Evolutionary conservation across 2,797 vertebrate genomes (phyloP), one percentile per base, ranked within the genome.

Genomic region (Adrianichthys oophorus): DNA sequence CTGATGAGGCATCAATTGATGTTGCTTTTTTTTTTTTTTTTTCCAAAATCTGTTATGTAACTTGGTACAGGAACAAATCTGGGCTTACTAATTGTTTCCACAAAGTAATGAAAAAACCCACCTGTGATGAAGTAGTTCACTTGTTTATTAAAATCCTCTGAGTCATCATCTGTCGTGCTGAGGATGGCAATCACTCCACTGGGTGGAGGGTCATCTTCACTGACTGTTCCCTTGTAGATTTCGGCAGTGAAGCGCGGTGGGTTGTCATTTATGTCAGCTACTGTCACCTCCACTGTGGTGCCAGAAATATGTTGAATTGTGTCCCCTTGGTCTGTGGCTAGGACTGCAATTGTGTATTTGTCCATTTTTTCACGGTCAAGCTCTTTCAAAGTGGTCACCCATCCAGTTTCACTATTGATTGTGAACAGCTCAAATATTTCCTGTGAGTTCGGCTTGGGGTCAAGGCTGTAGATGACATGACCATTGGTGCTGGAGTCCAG

Each of bases 221-320:
- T 99, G 74, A 99, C 97, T 0, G 97, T 98, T 61, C 98, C 98
- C 81, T 98, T 99, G 79, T 99, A 99, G 68, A 99, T 95, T 87
- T 97, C 96, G 0, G 97, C 97, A 1, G 95, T 97, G 73, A 99
- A 99, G 32, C 93, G 93, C 0, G 98, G 98, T 0, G 97, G 93
- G 64, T 92, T 99, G 80, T 99, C 98, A 3, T 99, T 99, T 59
- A 98, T 93, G 0, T 99, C 98, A 0, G 95, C 95, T 13, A 99
- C 95, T 0, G 88, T 93, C 4, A 99, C 91, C 48, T 94, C 94
- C 79, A 99, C 94, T 1, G 83, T 79, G 51, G 95, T 85, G 17
- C 70, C 76, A 23, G 94, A 93, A n/a, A 93, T 90, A 1, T 95
- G 90, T 7, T 95, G 95, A 12, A 88, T 72, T 79, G 92, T 93